These are phyloP conservation scores for Staurois parvus DNA, from an alignment of 2,797 vertebrate species.

Conservation along the genomic window DNA sequence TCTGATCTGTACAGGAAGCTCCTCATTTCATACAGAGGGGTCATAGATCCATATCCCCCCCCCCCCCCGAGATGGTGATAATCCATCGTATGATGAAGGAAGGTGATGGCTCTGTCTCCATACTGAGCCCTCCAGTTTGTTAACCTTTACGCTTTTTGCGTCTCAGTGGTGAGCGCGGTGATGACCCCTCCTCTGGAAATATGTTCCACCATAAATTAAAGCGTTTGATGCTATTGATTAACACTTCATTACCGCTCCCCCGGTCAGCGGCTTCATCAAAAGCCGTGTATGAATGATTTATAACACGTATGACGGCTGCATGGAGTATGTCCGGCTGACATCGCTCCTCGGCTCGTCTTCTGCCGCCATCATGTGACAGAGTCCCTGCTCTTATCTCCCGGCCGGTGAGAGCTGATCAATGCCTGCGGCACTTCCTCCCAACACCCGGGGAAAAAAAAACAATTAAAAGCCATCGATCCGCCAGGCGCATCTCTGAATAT, in stretches of 20 bases:
- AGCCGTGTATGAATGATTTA: slow-evolving; percentile 34
- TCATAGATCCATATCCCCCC: too few relatives aligned
- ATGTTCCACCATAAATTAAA: slow-evolving; percentile 27
- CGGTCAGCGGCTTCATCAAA: slow-evolving; percentile 1
- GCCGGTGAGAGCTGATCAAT: slow-evolving; percentile 90
- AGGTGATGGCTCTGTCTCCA: not conserved
- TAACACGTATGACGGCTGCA: too few relatives aligned
- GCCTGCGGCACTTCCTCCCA: slow-evolving; percentile 95
- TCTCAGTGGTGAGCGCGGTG: not conserved
- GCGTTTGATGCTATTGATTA: slow-evolving; percentile 33
- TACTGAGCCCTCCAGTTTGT: not conserved
- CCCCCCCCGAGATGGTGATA: not conserved
- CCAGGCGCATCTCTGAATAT: slow-evolving; percentile 94
- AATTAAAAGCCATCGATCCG: slow-evolving; percentile 99
- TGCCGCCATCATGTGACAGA: slow-evolving; percentile 55
- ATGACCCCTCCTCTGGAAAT: slow-evolving; percentile 11
- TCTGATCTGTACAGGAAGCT: too few relatives aligned
- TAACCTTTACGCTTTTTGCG: slow-evolving; percentile 24
- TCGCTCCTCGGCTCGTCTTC: not conserved
- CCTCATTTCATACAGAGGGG: too few relatives aligned
- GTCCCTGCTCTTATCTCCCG: slow-evolving; percentile 66
- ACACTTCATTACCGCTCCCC: slow-evolving; percentile 5
- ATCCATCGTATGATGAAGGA: not conserved
- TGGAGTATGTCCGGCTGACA: not conserved
- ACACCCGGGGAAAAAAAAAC: slow-evolving; percentile 90